A percentile compares a stretch with the other conserved stretches of the same genome.
These are phyloP conservation scores for Corydoras sp. DNA, from an alignment of 2,113 vertebrate genomes.

Conservation along the genomic window DNA sequence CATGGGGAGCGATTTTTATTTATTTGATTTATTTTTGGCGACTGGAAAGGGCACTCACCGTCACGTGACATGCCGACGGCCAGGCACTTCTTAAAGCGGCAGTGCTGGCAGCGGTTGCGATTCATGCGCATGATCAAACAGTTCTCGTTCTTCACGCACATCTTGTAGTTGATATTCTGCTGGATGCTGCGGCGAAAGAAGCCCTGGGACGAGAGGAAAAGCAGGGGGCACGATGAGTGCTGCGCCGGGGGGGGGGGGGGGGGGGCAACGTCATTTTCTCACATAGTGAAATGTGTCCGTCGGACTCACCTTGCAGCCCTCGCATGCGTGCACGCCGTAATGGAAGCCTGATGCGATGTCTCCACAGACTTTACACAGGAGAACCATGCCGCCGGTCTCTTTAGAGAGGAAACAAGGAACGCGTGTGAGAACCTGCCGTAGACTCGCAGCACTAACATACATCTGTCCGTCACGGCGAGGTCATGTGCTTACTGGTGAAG, in stretches of 20 bases:
- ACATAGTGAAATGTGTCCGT: background rate
- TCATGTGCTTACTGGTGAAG: conserved; percentile 62
- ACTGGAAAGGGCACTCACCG: conserved; percentile 56
- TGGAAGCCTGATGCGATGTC: conserved; percentile 76
- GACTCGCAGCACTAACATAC: background rate
- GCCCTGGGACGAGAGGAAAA: conserved; percentile 51
- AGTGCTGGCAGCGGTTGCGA: conserved; percentile 75
- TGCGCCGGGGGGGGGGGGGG: background rate
- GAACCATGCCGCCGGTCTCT: conserved; percentile 74
- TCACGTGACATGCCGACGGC: conserved; percentile 77
- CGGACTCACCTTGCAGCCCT: conserved; percentile 71
- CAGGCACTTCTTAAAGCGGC: conserved; percentile 76
- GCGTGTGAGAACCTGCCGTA: background rate
- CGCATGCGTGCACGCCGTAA: conserved; percentile 75
- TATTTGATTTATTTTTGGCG: background rate
- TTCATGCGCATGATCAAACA: conserved; percentile 77
- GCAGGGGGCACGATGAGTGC: conserved; percentile 2
- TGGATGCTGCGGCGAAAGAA: conserved; percentile 77
- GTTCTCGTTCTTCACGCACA: conserved; percentile 75
- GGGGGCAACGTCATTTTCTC: background rate
- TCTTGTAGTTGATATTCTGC: conserved; percentile 77
- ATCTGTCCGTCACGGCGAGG: background rate
- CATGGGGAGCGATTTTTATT: too few species aligned
- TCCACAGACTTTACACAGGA: conserved; percentile 75
- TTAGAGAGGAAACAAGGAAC: background rate